Conservation (phyloP, 2,113 vertebrate species). For the Entelurus aequoreus region DNA sequence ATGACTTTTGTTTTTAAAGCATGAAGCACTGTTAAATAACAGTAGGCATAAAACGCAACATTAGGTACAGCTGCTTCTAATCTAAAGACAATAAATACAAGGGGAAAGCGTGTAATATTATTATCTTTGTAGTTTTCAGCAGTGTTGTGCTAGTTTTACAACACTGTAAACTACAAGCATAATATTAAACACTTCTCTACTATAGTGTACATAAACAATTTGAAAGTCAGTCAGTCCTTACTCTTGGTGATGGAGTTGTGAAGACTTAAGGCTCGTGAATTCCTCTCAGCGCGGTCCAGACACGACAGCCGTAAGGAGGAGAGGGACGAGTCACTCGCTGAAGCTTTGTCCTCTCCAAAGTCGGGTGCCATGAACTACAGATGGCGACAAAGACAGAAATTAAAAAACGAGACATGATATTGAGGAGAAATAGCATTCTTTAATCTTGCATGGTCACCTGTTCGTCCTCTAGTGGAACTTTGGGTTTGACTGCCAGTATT, state of each 20-base stretch:
- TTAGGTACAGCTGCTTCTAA: neutral
- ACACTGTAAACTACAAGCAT: too few species aligned
- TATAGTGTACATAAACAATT: too few species aligned
- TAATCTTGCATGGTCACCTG: conserved; percentile 45
- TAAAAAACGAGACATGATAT: conserved; percentile 13
- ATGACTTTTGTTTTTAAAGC: neutral
- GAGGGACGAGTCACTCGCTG: conserved; percentile 57
- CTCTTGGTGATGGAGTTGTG: conserved; percentile 86
- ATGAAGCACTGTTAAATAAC: neutral
- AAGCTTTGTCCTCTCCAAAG: conserved; percentile 59
- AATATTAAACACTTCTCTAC: too few species aligned
- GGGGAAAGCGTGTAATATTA: too few species aligned
- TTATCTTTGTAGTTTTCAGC: too few species aligned
- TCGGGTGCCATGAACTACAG: conserved; percentile 53
- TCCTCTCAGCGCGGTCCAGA: conserved; percentile 72
- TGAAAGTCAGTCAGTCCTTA: conserved; percentile 49
- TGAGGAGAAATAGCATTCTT: conserved; percentile 3
- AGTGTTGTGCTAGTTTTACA: too few species aligned
- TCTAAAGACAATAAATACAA: neutral
- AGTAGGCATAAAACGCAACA: neutral
- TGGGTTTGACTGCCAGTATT: conserved; percentile 78
- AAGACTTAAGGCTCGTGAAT: conserved; percentile 78
- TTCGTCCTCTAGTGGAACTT: conserved; percentile 55
- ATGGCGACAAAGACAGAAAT: conserved; percentile 16
- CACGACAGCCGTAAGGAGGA: conserved; percentile 42